Conservation (phyloP, 2,888 invertebrate species). For the Polyommatus iphigenia region DNA sequence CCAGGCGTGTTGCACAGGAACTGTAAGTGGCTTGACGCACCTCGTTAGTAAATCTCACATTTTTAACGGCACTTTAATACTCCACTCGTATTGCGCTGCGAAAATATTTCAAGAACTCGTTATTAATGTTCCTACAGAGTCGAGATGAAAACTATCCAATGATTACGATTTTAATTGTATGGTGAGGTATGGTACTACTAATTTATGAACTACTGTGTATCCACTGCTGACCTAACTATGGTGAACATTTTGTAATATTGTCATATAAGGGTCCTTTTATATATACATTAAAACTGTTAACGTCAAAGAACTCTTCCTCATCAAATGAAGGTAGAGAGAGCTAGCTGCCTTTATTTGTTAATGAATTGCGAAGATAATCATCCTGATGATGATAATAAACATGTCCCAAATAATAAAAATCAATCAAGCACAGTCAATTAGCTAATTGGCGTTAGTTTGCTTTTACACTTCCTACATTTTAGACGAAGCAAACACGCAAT, state of each 20-base stretch:
- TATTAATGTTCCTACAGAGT: background rate
- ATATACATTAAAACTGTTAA: no score
- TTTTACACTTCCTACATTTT: conserved; percentile 28
- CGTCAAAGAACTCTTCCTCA: no score
- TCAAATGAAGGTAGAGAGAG: no score
- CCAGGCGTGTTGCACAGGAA: conserved; percentile 25
- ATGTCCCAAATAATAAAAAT: conserved; percentile 14
- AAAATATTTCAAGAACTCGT: conserved; percentile 19
- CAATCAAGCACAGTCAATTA: conserved; percentile 17
- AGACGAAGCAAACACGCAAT: conserved; percentile 17
- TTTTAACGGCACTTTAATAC: conserved; percentile 31
- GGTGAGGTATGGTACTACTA: background rate
- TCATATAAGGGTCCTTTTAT: no score
- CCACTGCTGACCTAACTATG: background rate
- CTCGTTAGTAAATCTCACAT: conserved; percentile 33
- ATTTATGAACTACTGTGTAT: background rate
- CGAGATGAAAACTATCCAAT: background rate
- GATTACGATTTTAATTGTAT: background rate
- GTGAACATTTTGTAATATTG: background rate
- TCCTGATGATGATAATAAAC: conserved; percentile 6
- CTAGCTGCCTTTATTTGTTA: no score
- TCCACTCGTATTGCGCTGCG: conserved; percentile 22
- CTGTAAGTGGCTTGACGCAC: conserved; percentile 25
- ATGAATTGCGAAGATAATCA: no score
- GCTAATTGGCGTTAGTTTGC: conserved; percentile 14